A percentile compares a stretch with the other conserved stretches of the same genome.
Conservation (phyloP, 2,888 invertebrate species). For the Helicoverpa assulta region DNA sequence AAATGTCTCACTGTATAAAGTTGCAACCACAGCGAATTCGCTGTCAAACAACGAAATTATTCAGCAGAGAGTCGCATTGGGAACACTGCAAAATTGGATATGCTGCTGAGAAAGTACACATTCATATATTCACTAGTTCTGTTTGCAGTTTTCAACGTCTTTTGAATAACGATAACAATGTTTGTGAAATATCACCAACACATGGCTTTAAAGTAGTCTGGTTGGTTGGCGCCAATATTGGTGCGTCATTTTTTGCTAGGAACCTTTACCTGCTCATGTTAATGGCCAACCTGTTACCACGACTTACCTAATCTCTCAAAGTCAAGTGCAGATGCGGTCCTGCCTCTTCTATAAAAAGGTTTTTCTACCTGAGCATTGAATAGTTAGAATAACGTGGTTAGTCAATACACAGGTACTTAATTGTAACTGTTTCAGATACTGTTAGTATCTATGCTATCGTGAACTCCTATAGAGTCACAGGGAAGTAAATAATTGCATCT, state of each 20-base stretch:
- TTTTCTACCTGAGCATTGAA: conserved; percentile 23
- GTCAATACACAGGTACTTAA: conserved; percentile 7
- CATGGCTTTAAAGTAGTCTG: conserved; percentile 5
- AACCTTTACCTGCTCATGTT: conserved; percentile 47
- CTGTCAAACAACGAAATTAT: conserved; percentile 56
- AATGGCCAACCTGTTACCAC: conserved; percentile 40
- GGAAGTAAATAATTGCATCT: conserved; percentile 59
- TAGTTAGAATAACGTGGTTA: not conserved
- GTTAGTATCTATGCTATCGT: conserved; percentile 21
- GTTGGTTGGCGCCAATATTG: conserved; percentile 27
- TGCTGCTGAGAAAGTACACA: conserved; percentile 31
- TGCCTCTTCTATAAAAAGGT: conserved; percentile 12
- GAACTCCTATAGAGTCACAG: conserved; percentile 37
- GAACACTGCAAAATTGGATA: conserved; percentile 50
- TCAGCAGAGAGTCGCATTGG: conserved; percentile 48
- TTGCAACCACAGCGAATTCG: conserved; percentile 37
- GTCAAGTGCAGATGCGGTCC: conserved; percentile 24
- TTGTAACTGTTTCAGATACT: conserved; percentile 18
- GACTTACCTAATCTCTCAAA: conserved; percentile 8
- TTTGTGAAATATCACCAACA: conserved; percentile 31
- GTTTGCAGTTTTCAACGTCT: conserved; percentile 20
- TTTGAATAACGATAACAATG: conserved; percentile 34
- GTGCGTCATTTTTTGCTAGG: conserved; percentile 42
- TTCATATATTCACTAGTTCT: conserved; percentile 41
- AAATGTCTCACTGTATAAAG: conserved; percentile 34